A percentile compares a stretch with the other conserved stretches of the same genome.
phyloP scores from a whole-genome alignment of 2,113 vertebrate species.

The Danio rerio region DNA sequence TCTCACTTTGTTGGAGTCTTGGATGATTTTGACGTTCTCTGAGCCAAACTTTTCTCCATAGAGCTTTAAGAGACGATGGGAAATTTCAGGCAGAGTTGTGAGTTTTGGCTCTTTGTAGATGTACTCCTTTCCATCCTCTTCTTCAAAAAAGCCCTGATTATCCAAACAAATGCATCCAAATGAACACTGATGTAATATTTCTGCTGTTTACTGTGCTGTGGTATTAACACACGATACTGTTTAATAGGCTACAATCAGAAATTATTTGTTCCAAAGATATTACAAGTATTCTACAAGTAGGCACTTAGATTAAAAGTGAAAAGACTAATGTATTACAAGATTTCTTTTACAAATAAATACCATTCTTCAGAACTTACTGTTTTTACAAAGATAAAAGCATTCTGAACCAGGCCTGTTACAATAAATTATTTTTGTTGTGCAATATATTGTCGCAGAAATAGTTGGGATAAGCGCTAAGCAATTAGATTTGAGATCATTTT shows the following conservation, averaged over 20 bases:
- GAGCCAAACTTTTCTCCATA: slow-evolving; percentile 95
- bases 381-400: too few species aligned
- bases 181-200: not conserved
- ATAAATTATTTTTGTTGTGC: too few species aligned
- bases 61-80: slow-evolving; percentile 88
- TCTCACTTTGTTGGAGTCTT: slow-evolving; percentile 96
- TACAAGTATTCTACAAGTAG: not conserved
- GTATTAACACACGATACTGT: not conserved
- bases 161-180: not conserved
- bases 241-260: not conserved
- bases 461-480: too few species aligned
- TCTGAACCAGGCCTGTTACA: too few species aligned
- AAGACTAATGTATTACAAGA: too few species aligned
- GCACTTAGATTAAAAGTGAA: not conserved
- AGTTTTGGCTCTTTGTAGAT: slow-evolving; percentile 98
- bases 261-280: not conserved
- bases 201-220: too few species aligned
- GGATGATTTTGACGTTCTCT: slow-evolving; percentile 92
- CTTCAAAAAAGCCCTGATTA: slow-evolving; percentile 91
- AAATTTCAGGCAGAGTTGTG: slow-evolving; percentile 94
- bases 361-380: too few species aligned
- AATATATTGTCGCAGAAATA: too few species aligned
- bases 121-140: slow-evolving; percentile 96
- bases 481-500: too few species aligned
- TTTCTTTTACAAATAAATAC: too few species aligned